Evolutionary conservation across 2,797 vertebrate genomes (phyloP), one percentile per base, ranked within the genome.

Genomic region (Poecilia gillii): DNA sequence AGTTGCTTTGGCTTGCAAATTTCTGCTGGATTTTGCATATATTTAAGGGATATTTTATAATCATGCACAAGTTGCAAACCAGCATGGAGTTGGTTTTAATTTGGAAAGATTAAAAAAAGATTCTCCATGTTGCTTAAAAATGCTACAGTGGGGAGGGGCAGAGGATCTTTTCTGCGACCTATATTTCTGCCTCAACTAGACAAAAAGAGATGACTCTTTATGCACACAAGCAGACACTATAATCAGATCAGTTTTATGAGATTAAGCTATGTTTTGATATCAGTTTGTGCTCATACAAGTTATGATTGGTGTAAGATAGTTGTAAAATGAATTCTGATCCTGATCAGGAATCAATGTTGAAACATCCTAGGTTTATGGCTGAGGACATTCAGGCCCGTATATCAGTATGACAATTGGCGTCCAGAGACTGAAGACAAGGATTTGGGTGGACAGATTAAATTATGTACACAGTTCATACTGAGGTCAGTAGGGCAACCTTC

Each of bases 1-100:
- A 45, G 39, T 31, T 57, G 39, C 20, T 83, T 80, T 80, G 39
- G 79, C 82, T 80, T 83, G 74, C 82, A 76, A 76, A 76, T 76
- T 39, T 13, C 33, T 0, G 18, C 49, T 31, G 3, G 3, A 79
- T 79, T 83, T 68, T 83, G 36, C 73, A 83, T 64, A 51, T 28
- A 43, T 70, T 53, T 72, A 62, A 72, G 11, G 59, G 55, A 41
- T 78, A 72, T 62, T 74, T 78, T 49, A 28, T 77, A 39, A 55
- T 47, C 59, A 68, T 41, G 41, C 25, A 70, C 14, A 3, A 8
- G 51, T 28, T 53, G 45, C 41, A 36, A 68, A 64, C 16, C 53
- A 64, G 39, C 46, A 64, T 36, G 11, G 45, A 8, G 13, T 59
- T 78, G 18, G 31, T n/a, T 76, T 64, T 25, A 76, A 62, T 62